phyloP scores from a whole-genome alignment of 2,797 vertebrate genomes.

The Microchirus variegatus region DNA sequence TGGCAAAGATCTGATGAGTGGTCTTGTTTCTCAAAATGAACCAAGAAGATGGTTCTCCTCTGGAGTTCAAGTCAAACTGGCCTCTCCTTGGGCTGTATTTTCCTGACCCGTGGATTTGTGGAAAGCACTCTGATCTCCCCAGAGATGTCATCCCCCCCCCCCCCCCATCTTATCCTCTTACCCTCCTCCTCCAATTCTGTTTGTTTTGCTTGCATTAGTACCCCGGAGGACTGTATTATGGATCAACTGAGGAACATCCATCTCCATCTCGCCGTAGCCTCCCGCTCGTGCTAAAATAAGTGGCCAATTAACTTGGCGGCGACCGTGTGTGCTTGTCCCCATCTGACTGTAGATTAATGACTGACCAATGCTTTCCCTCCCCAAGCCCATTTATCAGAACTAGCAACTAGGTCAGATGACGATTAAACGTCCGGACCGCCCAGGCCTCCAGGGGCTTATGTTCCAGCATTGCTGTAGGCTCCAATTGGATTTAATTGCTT shows the following conservation, averaged over 20 bases:
- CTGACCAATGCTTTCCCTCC: constrained; percentile 85
- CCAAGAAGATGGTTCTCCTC: constrained; percentile 8
- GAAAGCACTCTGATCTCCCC: constrained; percentile 34
- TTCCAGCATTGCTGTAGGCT: constrained; percentile 74
- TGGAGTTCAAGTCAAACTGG: constrained; percentile 25
- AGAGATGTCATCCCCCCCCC: constrained; percentile 19
- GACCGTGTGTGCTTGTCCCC: constrained; percentile 88
- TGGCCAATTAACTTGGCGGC: constrained; percentile 82
- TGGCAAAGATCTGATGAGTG: constrained; percentile 3
- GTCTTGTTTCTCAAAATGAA: constrained; percentile 3
- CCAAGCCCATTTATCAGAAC: constrained; percentile 92
- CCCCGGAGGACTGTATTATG: constrained; percentile 75
- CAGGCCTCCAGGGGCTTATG: constrained; percentile 74
- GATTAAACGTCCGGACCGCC: constrained; percentile 82
- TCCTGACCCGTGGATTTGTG: constrained; percentile 33
- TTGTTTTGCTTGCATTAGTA: constrained; percentile 72
- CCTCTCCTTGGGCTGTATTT: constrained; percentile 65
- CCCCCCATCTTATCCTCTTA: constrained; percentile 14
- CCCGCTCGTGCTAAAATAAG: constrained; percentile 80
- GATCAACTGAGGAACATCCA: constrained; percentile 82
- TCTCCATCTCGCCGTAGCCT: constrained; percentile 77
- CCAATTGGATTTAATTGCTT: constrained; percentile 92
- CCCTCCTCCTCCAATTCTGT: constrained; percentile 49
- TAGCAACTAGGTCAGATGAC: constrained; percentile 87
- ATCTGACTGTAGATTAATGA: constrained; percentile 89